A percentile compares a stretch with the other conserved stretches of the same genome.
Conservation (phyloP, 2,797 vertebrate species). For the Crocodylus rhombifer region DNA sequence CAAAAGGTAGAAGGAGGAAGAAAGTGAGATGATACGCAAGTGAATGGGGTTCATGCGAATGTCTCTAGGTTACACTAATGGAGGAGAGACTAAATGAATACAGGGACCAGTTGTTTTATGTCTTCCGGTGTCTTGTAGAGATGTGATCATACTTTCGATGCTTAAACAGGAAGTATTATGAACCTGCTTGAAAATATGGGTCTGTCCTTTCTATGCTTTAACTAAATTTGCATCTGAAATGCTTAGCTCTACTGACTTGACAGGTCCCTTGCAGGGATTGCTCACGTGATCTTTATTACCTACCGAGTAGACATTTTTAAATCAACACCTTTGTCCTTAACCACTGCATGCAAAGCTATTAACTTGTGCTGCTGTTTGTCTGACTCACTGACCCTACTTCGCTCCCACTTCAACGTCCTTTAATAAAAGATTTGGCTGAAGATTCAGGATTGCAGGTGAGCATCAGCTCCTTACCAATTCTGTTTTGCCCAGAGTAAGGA, state of each 20-base stretch:
- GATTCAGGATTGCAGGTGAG: neutral
- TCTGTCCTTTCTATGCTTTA: fast-evolving
- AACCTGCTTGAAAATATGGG: neutral
- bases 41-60: too few species aligned
- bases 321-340: neutral
- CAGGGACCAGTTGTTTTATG: neutral
- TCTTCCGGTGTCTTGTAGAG: neutral
- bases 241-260: neutral
- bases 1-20: neutral
- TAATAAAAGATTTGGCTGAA: neutral
- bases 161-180: neutral
- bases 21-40: neutral
- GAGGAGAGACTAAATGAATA: too few species aligned
- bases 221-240: neutral
- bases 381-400: fast-evolving
- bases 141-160: neutral
- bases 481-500: neutral
- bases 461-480: neutral
- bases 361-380: neutral
- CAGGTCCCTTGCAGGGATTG: neutral
- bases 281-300: neutral
- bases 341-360: neutral
- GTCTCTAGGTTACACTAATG: too few species aligned
- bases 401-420: fast-evolving
- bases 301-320: neutral